Conservation (phyloP, 2,797 vertebrate species). For the Neostethus bicornis region DNA sequence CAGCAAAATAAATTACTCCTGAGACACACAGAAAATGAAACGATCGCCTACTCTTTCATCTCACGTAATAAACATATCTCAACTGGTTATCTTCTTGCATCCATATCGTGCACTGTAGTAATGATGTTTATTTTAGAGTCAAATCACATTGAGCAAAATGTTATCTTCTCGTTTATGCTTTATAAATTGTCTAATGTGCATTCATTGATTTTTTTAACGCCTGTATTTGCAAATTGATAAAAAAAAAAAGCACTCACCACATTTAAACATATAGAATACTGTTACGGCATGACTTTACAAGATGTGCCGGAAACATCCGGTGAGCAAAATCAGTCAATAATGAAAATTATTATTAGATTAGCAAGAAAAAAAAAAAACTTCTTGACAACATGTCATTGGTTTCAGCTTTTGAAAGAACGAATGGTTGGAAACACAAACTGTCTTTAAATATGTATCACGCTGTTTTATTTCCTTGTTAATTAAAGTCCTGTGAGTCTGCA, state of each 20-base stretch:
- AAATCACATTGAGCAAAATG: neutral
- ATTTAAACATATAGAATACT: neutral
- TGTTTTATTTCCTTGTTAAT: neutral
- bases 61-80: constrained; percentile 1
- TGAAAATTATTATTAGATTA: no score
- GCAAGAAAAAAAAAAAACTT: no score
- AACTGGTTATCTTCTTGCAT: neutral
- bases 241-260: neutral
- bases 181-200: neutral
- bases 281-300: neutral
- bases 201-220: neutral
- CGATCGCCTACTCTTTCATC: constrained; percentile 40
- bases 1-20: constrained; percentile 18
- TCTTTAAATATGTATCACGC: neutral
- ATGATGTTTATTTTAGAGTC: constrained; percentile 3
- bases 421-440: no score
- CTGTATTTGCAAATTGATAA: neutral
- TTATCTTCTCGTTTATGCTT: neutral
- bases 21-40: constrained; percentile 30
- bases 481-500: neutral
- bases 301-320: neutral
- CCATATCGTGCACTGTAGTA: neutral
- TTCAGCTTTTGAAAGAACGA: no score
- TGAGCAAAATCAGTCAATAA: no score
- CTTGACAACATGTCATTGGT: no score